Conservation (phyloP, 2,113 vertebrate species). For the Rutilus rutilus region DNA sequence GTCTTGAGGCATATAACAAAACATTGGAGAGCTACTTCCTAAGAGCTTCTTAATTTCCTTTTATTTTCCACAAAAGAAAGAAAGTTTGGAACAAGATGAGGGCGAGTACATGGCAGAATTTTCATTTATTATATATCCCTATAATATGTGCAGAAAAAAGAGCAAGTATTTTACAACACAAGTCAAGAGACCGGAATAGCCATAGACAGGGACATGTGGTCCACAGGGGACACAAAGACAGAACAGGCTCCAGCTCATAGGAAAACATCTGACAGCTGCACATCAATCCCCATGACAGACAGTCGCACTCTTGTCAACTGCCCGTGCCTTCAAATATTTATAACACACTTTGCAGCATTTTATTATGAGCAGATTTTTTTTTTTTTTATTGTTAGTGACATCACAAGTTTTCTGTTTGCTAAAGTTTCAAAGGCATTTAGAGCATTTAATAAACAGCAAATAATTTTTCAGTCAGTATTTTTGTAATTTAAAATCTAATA, state of each 20-base stretch:
- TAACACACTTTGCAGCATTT: constrained; percentile 12
- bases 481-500: not conserved
- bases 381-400: not conserved
- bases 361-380: constrained; percentile 4
- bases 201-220: not conserved
- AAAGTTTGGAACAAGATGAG: not conserved
- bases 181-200: constrained; percentile 5
- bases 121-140: not conserved
- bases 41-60: not conserved
- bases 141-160: not conserved
- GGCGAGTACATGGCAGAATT: not conserved
- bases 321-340: constrained; percentile 33
- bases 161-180: not conserved
- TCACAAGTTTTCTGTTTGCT: not conserved
- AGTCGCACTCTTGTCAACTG: constrained; percentile 27
- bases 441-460: not conserved
- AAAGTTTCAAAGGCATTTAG: not conserved
- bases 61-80: too few species aligned
- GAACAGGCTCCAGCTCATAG: constrained; percentile 14
- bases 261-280: constrained; percentile 35
- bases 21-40: too few species aligned
- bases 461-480: not conserved
- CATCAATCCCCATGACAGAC: constrained; percentile 23
- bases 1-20: too few species aligned
- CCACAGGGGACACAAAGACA: not conserved